Conservation (phyloP, 2,888 invertebrate species). For the Matsumyia berberina region DNA sequence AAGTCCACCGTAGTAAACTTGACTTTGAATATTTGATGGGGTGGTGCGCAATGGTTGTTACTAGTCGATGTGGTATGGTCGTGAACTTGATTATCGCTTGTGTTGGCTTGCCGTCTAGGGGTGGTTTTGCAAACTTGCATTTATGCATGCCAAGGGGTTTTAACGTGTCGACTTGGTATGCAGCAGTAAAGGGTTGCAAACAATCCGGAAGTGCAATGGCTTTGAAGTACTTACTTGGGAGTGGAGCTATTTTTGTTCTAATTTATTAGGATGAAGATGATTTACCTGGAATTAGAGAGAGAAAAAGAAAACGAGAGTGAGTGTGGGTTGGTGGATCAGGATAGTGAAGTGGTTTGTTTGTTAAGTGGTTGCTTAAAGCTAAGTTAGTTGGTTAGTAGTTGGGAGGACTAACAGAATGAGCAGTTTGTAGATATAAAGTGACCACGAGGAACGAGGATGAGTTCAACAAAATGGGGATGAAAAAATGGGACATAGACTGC, state of each 20-base stretch:
- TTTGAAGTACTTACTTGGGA: slow-evolving; percentile 31
- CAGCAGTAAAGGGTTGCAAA: slow-evolving; percentile 2
- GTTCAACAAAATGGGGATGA: too few relatives aligned
- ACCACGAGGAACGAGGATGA: too few relatives aligned
- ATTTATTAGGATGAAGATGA: slow-evolving; percentile 3
- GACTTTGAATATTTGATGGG: slow-evolving; percentile 61
- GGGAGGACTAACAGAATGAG: too few relatives aligned
- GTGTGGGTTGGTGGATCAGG: too few relatives aligned
- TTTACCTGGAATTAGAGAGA: slow-evolving; percentile 43
- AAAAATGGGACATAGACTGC: too few relatives aligned
- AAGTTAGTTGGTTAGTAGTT: too few relatives aligned
- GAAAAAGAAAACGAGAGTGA: not conserved
- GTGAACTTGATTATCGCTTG: slow-evolving; percentile 55
- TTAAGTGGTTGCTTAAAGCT: too few relatives aligned
- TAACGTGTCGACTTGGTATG: not conserved
- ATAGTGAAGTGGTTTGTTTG: too few relatives aligned
- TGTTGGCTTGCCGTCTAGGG: slow-evolving; percentile 10
- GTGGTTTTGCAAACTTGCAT: slow-evolving; percentile 13
- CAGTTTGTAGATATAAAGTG: too few relatives aligned
- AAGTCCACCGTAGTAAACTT: slow-evolving; percentile 63
- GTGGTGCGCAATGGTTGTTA: not conserved
- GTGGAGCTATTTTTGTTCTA: not conserved
- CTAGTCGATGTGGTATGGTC: slow-evolving; percentile 36
- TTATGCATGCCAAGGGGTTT: slow-evolving; percentile 6
- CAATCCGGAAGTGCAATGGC: not conserved